phyloP scores from a whole-genome alignment of 2,888 invertebrate species.

The Opisthograptis luteolata region DNA sequence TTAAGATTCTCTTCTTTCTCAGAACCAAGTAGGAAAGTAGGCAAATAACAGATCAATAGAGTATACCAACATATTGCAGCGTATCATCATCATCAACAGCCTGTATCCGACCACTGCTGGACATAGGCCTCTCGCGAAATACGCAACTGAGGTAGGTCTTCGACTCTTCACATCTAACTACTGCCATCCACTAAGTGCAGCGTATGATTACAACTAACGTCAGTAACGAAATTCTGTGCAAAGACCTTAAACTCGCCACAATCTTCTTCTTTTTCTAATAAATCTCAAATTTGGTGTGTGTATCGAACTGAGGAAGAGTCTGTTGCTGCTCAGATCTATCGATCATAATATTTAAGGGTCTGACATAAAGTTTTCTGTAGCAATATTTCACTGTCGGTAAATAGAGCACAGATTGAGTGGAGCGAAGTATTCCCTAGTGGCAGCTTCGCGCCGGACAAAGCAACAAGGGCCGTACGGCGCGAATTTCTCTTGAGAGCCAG shows the following conservation, averaged over 20 bases:
- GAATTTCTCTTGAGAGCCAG: constrained; percentile 68
- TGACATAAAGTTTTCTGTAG: constrained; percentile 36
- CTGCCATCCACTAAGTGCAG: no score
- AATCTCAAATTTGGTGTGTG: constrained; percentile 14
- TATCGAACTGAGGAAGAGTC: constrained; percentile 19
- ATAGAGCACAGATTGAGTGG: constrained; percentile 41
- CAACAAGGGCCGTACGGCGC: constrained; percentile 53
- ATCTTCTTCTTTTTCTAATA: not conserved
- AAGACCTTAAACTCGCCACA: not conserved
- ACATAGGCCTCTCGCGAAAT: no score
- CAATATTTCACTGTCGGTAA: constrained; percentile 42
- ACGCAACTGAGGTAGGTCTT: no score
- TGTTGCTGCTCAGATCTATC: constrained; percentile 30
- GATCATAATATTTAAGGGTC: constrained; percentile 39
- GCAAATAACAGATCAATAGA: no score
- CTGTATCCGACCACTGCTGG: no score
- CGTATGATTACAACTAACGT: no score
- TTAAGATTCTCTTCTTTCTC: no score
- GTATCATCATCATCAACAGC: no score
- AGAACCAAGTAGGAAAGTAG: no score
- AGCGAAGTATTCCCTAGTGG: constrained; percentile 49
- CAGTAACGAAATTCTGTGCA: not conserved
- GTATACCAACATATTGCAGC: no score
- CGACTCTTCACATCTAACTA: no score
- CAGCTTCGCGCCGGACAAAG: constrained; percentile 57